These are phyloP conservation scores for Galerucella pusilla DNA, from an alignment of 2,888 invertebrate genomes.

Conservation along the genomic window DNA sequence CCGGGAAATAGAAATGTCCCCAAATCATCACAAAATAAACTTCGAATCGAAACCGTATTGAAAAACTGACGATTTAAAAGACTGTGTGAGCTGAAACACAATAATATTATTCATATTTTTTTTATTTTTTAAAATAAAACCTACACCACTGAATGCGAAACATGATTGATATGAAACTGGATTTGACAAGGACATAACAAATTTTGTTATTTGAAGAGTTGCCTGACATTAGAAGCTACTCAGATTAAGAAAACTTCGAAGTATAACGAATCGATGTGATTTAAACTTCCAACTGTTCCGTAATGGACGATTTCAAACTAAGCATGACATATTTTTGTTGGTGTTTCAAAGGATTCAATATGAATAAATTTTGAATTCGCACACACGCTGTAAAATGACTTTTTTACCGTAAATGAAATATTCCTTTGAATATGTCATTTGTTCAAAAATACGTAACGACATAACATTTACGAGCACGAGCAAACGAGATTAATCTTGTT, in stretches of 20 bases:
- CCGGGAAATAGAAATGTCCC: too few relatives aligned
- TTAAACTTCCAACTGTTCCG: constrained; percentile 18
- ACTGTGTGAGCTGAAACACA: too few relatives aligned
- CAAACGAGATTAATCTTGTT: not conserved
- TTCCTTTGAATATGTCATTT: not conserved
- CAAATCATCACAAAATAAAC: too few relatives aligned
- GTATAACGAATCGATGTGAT: constrained; percentile 21
- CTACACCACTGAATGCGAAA: not conserved
- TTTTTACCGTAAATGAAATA: not conserved
- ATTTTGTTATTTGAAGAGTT: constrained; percentile 27
- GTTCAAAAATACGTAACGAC: not conserved
- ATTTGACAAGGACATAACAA: constrained; percentile 25
- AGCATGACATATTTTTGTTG: constrained; percentile 16
- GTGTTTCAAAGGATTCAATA: not conserved
- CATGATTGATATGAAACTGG: constrained; percentile 16
- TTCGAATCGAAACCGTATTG: too few relatives aligned
- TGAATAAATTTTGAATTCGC: not conserved
- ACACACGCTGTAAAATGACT: not conserved
- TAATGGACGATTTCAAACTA: not conserved
- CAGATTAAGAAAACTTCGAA: constrained; percentile 23
- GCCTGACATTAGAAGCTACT: constrained; percentile 22
- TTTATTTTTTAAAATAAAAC: too few relatives aligned
- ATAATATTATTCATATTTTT: too few relatives aligned
- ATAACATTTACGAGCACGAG: not conserved
- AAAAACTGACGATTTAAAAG: too few relatives aligned